A percentile compares a stretch with the other conserved stretches of the same genome.
Evolutionary conservation across 2,888 invertebrate species (phyloP).

Genomic region (Brenthis ino): DNA sequence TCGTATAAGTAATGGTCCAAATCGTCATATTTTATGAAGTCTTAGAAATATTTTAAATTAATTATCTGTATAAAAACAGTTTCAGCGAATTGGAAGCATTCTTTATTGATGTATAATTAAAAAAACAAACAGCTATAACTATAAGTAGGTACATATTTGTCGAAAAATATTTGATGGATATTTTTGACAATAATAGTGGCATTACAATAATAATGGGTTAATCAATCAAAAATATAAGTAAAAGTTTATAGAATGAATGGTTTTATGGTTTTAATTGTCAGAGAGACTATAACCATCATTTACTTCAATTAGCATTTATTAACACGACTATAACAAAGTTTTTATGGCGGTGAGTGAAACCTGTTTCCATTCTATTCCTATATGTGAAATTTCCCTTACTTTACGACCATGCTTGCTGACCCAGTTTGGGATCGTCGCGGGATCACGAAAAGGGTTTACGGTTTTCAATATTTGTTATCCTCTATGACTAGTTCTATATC

Average conservation of each 20-base stretch:
- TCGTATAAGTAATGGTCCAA: too few relatives aligned
- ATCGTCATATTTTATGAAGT: too few relatives aligned
- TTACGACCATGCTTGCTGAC: slow-evolving; percentile 63
- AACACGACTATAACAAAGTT: slow-evolving; percentile 16
- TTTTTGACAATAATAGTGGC: too few relatives aligned
- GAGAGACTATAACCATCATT: slow-evolving; percentile 8
- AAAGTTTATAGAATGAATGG: neutral
- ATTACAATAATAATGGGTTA: neutral
- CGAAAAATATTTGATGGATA: too few relatives aligned
- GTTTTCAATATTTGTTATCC: slow-evolving; percentile 70
- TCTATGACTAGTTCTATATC: slow-evolving; percentile 36
- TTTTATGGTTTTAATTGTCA: neutral
- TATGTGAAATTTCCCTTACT: slow-evolving; percentile 60
- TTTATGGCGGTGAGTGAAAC: slow-evolving; percentile 27
- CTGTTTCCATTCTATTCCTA: slow-evolving; percentile 35
- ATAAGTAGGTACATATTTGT: too few relatives aligned
- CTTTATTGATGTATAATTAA: too few relatives aligned
- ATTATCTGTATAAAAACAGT: too few relatives aligned
- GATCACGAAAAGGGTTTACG: slow-evolving; percentile 71
- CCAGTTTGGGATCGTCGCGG: slow-evolving; percentile 65
- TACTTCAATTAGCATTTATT: slow-evolving; percentile 21
- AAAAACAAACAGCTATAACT: too few relatives aligned
- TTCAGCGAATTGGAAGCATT: too few relatives aligned
- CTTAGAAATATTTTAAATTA: too few relatives aligned
- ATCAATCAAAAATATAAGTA: neutral